These are phyloP conservation scores for Lamprotornis superbus DNA, from an alignment of 2,113 vertebrate genomes.

Conservation along the genomic window DNA sequence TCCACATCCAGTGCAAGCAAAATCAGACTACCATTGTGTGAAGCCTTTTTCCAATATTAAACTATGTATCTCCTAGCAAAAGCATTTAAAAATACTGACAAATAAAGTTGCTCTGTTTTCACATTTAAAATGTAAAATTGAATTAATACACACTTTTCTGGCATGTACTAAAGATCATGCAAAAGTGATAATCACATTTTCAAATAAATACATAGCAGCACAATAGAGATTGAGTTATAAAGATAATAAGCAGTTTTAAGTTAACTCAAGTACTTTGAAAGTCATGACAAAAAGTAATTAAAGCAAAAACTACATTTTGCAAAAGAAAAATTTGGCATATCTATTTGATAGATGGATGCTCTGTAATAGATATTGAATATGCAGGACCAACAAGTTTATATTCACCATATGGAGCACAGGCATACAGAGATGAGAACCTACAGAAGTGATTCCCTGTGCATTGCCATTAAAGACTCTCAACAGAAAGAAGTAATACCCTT, in stretches of 20 bases:
- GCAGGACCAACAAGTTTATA: conserved; percentile 44
- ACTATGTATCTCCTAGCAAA: not conserved
- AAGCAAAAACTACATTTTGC: conserved; percentile 16
- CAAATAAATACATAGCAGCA: conserved; percentile 18
- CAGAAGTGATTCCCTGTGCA: not conserved
- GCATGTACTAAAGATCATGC: conserved; percentile 24
- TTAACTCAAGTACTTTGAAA: conserved; percentile 19
- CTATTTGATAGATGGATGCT: conserved; percentile 32
- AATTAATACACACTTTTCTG: conserved; percentile 3
- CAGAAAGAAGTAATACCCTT: not conserved
- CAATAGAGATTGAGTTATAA: not conserved
- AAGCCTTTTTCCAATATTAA: not conserved
- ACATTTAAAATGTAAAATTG: conserved; percentile 1
- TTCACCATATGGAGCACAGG: conserved; percentile 13
- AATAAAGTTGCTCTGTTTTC: not conserved
- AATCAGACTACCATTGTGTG: not conserved
- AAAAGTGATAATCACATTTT: conserved; percentile 30
- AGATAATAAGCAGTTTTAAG: conserved; percentile 23
- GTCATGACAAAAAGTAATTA: conserved; percentile 12
- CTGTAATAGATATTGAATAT: conserved; percentile 11
- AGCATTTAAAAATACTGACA: not conserved
- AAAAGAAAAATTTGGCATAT: not conserved
- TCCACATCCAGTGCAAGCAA: not conserved
- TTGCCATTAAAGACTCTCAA: not conserved
- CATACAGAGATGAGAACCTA: not conserved